Evolutionary conservation across 2,797 vertebrate species (phyloP), one percentile per base, ranked within the genome.

Genomic region (Hafferia zeledoni): DNA sequence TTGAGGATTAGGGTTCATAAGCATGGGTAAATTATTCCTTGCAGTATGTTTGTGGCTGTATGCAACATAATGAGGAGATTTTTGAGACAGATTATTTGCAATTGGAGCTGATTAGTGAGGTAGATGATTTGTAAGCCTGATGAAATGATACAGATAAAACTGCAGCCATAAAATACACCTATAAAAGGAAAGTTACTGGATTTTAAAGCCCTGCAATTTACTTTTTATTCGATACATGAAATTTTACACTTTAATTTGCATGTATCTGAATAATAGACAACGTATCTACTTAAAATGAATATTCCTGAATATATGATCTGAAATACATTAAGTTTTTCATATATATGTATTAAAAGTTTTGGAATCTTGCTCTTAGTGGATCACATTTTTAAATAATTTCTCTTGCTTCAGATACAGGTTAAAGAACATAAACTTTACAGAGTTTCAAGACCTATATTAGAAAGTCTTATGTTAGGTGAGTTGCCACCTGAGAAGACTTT

Each of bases 81-180:
- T 85, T 65, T 50, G 23, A 83, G 72, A 47, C 49, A 85, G 64
- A 83, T 95, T 90, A 83, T 86, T 91, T 90, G 41, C 63, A 82
- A 9, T 35, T 86, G 59, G 70, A 94, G 23, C 63, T 92, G 24
- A 39, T 90, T 96, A 95, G 79, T 76, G 44, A 84, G 74, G 35
- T 44, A 53, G 35, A n/a, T 69, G 14, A 90, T 67, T 90, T 82
- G 39, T 72, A 84, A 92, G 24, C 41, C 31, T 87, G 70, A 69
- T 88, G 14, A 89, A 87, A 76, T 63, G 4, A 41, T 76, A 49
- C 0, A 59, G 76, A 72, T 83, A 78, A 87, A 87, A 61, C n/a
- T 53, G 17, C 80, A 93, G 61, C 43, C 15, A 83, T 63, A 81
- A 93, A 88, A 76, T 71, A 53, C 28, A 39, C 24, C 16, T 88